A percentile compares a stretch with the other conserved stretches of the same genome.
Conservation (phyloP, 2,797 vertebrate genomes). For the Myotis vivesi region DNA sequence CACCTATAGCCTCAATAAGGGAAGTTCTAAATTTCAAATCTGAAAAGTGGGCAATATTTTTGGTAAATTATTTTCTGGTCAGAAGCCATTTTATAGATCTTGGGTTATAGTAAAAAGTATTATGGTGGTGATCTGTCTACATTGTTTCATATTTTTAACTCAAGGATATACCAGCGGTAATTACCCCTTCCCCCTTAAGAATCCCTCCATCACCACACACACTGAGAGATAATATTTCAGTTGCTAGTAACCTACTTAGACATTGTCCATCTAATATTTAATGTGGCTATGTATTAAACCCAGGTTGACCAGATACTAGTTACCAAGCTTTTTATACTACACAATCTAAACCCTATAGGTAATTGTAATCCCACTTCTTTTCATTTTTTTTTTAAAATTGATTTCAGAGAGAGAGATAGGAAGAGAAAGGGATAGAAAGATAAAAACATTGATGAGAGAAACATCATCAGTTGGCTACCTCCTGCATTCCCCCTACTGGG, state of each 20-base stretch:
- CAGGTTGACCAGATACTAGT: background rate
- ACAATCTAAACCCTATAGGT: background rate
- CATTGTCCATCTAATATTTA: background rate
- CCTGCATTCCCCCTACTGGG: too few species aligned
- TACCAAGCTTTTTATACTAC: background rate
- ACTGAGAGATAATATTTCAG: background rate
- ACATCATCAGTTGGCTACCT: too few species aligned
- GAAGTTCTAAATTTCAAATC: background rate
- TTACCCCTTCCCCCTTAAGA: too few species aligned
- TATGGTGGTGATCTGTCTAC: background rate
- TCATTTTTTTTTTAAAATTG: too few species aligned
- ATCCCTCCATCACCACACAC: fast-evolving
- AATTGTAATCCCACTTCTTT: background rate
- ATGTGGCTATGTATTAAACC: background rate
- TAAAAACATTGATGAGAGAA: too few species aligned
- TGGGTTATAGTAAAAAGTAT: background rate
- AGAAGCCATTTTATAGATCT: background rate
- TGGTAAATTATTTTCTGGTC: background rate
- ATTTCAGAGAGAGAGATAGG: too few species aligned
- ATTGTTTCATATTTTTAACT: background rate
- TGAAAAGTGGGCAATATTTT: background rate
- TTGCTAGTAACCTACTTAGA: background rate
- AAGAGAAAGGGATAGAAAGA: too few species aligned
- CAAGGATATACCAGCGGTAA: background rate
- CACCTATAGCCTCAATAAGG: background rate